Evolutionary conservation across 2,113 vertebrate species (phyloP).

Genomic region (Eudyptes chrysolophus): DNA sequence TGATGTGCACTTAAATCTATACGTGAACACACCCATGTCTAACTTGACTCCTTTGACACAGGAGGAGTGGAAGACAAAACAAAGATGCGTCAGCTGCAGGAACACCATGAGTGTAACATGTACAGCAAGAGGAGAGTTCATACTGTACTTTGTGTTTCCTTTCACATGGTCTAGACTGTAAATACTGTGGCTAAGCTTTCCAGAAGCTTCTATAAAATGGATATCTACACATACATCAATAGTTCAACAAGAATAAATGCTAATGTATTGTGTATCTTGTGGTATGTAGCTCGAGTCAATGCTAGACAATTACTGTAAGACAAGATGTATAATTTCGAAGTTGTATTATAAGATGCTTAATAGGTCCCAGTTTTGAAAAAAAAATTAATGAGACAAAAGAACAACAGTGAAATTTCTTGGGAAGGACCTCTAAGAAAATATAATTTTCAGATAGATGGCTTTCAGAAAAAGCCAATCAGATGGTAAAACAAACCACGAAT

Average conservation of each 20-base stretch:
- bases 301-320: neutral
- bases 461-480: neutral
- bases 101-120: neutral
- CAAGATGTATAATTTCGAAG: neutral
- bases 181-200: neutral
- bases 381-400: neutral
- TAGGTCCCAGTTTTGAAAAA: neutral
- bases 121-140: neutral
- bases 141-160: neutral
- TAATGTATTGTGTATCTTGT: neutral
- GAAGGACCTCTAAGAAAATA: neutral
- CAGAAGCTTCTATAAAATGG: neutral
- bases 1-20: neutral
- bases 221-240: neutral
- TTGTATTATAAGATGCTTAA: neutral
- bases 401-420: neutral
- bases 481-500: neutral
- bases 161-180: neutral
- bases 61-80: neutral
- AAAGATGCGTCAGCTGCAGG: neutral
- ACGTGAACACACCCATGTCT: neutral
- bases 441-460: neutral
- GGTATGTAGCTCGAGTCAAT: neutral
- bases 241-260: neutral
- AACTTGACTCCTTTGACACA: neutral